These are phyloP conservation scores for Drosophila bifasciata DNA, from an alignment of 1,140 invertebrate species.

Conservation along the genomic window DNA sequence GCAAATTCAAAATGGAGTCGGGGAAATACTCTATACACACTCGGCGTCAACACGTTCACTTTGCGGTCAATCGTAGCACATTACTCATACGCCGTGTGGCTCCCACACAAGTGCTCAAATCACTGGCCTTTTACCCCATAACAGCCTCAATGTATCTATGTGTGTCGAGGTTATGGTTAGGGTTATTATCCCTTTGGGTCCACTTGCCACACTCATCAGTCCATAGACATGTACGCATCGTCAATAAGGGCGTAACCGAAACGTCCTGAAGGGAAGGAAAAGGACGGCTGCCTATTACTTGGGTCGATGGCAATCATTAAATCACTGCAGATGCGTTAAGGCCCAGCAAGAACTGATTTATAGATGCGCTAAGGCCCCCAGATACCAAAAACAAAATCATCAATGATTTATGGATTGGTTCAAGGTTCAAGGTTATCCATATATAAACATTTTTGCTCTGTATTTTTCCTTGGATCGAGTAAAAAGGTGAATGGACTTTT, in stretches of 20 bases:
- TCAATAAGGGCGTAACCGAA: constrained; percentile 56
- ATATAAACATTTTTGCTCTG: constrained; percentile 4
- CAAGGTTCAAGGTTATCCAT: no score
- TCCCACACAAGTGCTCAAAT: constrained; percentile 37
- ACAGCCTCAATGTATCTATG: neutral
- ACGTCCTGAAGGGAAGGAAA: constrained; percentile 2
- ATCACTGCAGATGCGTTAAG: constrained; percentile 51
- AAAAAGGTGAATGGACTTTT: neutral
- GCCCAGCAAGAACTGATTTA: neutral
- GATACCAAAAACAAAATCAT: constrained; percentile 5
- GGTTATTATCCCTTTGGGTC: constrained; percentile 71
- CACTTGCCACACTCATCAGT: constrained; percentile 66
- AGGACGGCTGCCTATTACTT: constrained; percentile 19
- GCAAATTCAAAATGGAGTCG: constrained; percentile 32
- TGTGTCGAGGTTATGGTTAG: constrained; percentile 32
- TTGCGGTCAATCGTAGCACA: constrained; percentile 51
- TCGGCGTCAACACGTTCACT: constrained; percentile 57
- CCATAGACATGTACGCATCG: constrained; percentile 53
- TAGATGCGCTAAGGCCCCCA: constrained; percentile 21
- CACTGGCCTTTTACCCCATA: constrained; percentile 13
- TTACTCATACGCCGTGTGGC: constrained; percentile 64
- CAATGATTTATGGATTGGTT: constrained; percentile 24
- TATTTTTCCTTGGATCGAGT: no score
- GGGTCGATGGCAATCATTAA: constrained; percentile 60
- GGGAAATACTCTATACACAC: constrained; percentile 31